A percentile compares a stretch with the other conserved stretches of the same genome.
Evolutionary conservation across 1,140 invertebrate species (phyloP).

Genomic region (Aphaenogaster rudis): DNA sequence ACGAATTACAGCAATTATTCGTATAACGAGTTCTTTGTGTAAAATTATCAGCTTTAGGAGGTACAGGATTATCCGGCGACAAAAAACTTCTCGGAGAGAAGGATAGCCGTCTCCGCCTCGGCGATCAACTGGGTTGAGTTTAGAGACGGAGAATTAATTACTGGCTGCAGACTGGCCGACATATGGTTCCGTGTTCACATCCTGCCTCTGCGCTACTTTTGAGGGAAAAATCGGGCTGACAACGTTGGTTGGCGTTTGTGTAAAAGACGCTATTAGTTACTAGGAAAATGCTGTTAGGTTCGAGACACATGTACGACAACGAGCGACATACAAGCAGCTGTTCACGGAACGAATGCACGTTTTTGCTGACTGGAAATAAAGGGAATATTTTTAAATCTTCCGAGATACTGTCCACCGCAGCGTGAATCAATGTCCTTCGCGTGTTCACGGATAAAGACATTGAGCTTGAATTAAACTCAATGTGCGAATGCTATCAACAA

Average conservation of each 20-base stretch:
- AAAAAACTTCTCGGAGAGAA: slow-evolving; percentile 60
- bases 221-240: slow-evolving; percentile 58
- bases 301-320: slow-evolving; percentile 47
- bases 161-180: slow-evolving; percentile 59
- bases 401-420: neutral
- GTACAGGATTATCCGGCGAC: slow-evolving; percentile 33
- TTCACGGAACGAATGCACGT: slow-evolving; percentile 29
- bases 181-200: slow-evolving; percentile 70
- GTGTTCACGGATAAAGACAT: neutral
- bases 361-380: slow-evolving; percentile 21
- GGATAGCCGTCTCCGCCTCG: slow-evolving; percentile 55
- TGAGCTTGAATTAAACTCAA: neutral
- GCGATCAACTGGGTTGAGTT: slow-evolving; percentile 65
- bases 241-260: slow-evolving; percentile 40
- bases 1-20: slow-evolving; percentile 31
- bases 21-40: neutral
- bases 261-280: slow-evolving; percentile 63
- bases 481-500: neutral
- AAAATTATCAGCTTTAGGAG: slow-evolving; percentile 32
- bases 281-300: slow-evolving; percentile 25
- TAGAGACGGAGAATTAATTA: slow-evolving; percentile 58
- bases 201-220: slow-evolving; percentile 60
- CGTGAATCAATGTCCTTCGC: neutral
- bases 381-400: slow-evolving; percentile 40
- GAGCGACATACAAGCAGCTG: slow-evolving; percentile 50